phyloP scores from a whole-genome alignment of 2,797 vertebrate species.

The Enteromius unitaeniatus region DNA sequence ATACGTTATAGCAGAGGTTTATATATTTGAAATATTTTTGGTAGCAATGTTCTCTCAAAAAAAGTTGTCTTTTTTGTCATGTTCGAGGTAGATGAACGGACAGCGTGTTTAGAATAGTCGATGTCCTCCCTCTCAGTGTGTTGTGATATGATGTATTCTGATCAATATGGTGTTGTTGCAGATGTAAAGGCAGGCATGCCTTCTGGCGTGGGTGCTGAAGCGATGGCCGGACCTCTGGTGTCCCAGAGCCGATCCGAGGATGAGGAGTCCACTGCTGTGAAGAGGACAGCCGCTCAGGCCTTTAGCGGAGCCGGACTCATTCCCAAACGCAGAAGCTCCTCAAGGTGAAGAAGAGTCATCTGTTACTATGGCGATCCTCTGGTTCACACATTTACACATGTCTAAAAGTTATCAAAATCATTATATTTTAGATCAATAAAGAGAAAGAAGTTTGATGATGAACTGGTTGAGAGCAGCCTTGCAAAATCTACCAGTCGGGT shows the following conservation, averaged over 20 bases:
- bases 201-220: conserved; percentile 72
- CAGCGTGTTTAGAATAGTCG: background rate
- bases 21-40: background rate
- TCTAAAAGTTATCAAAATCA: background rate
- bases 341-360: conserved; percentile 78
- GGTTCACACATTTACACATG: background rate
- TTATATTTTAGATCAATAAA: conserved; percentile 88
- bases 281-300: conserved; percentile 85
- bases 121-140: background rate
- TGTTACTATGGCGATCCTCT: background rate
- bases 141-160: background rate
- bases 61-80: background rate
- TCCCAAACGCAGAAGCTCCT: conserved; percentile 94
- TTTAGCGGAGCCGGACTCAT: conserved; percentile 82
- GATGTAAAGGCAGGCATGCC: conserved; percentile 75
- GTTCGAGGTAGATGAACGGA: background rate
- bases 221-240: conserved; percentile 82
- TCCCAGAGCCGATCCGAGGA: conserved; percentile 90
- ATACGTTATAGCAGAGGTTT: background rate
- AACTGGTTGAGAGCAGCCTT: conserved; percentile 95
- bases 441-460: conserved; percentile 96
- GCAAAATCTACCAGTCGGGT: conserved; percentile 94
- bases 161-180: conserved; percentile 46
- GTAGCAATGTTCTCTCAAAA: background rate
- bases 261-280: conserved; percentile 87